Conservation (phyloP, 30 jellyfish, hydroid and myxozoan species). For the Aurelia sp. region DNA sequence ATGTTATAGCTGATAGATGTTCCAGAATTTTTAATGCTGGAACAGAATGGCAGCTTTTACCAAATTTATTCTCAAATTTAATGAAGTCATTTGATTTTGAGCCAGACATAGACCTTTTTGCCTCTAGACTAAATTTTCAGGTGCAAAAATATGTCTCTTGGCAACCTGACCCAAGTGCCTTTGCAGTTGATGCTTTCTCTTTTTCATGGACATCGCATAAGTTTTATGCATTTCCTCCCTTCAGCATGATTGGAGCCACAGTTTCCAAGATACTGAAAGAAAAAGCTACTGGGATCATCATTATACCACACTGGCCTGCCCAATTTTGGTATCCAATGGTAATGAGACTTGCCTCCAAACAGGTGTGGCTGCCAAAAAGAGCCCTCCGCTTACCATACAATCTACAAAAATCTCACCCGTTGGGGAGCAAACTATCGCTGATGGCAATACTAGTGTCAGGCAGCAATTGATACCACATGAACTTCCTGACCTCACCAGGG, state of each 20-base stretch:
- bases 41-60: constrained; percentile 7
- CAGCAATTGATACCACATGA: too few relatives aligned
- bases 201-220: constrained; percentile 13
- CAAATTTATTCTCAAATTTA: background rate
- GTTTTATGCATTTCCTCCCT: constrained; percentile 41
- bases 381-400: background rate
- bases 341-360: background rate
- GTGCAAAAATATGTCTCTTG: constrained; percentile 9
- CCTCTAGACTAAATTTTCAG: constrained; percentile 6
- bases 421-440: background rate
- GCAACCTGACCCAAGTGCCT: constrained; percentile 27
- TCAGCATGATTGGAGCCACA: background rate
- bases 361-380: background rate
- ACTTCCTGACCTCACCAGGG: too few relatives aligned
- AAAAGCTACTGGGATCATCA: background rate
- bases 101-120: constrained; percentile 11
- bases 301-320: background rate
- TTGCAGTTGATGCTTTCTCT: constrained; percentile 23
- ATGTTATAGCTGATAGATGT: constrained; percentile 23
- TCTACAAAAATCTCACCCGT: background rate
- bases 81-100: background rate
- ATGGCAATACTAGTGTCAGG: background rate
- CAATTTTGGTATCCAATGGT: background rate
- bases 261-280: background rate
- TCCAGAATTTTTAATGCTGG: constrained; percentile 25